Conservation (phyloP, 2,113 vertebrate genomes). For the Corydoras sp. region DNA sequence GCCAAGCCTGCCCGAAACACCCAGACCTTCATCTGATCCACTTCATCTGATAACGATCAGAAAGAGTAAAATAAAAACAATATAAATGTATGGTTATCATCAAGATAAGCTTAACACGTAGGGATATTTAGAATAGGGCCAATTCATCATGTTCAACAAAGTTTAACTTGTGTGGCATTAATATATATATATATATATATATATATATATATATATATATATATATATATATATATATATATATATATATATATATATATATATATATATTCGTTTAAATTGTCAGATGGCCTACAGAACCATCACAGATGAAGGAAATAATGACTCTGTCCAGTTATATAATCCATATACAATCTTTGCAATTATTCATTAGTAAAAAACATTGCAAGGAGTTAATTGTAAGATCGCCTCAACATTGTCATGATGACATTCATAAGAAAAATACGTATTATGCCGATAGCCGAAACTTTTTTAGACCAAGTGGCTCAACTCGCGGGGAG, state of each 20-base stretch:
- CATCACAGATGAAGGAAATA: too few species aligned
- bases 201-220: constrained; percentile 25
- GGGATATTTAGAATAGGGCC: neutral
- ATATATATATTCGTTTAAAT: too few species aligned
- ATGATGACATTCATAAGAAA: too few species aligned
- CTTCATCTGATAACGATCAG: constrained; percentile 18
- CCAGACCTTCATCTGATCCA: constrained; percentile 35
- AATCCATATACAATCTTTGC: too few species aligned
- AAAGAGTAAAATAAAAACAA: neutral
- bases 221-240: constrained; percentile 15
- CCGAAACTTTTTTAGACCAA: too few species aligned
- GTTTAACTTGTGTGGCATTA: neutral
- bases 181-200: constrained; percentile 22
- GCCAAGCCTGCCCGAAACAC: constrained; percentile 43
- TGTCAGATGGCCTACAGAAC: too few species aligned
- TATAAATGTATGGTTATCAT: constrained; percentile 27
- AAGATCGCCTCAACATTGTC: too few species aligned
- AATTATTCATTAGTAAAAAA: too few species aligned
- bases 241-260: neutral
- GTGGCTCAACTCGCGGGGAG: too few species aligned
- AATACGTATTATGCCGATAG: too few species aligned
- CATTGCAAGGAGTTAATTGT: too few species aligned
- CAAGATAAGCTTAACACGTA: neutral
- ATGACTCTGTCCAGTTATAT: too few species aligned
- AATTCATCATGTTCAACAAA: neutral